Evolutionary conservation across 2,888 invertebrate genomes (phyloP).

Genomic region (Tuberolachnus salignus): DNA sequence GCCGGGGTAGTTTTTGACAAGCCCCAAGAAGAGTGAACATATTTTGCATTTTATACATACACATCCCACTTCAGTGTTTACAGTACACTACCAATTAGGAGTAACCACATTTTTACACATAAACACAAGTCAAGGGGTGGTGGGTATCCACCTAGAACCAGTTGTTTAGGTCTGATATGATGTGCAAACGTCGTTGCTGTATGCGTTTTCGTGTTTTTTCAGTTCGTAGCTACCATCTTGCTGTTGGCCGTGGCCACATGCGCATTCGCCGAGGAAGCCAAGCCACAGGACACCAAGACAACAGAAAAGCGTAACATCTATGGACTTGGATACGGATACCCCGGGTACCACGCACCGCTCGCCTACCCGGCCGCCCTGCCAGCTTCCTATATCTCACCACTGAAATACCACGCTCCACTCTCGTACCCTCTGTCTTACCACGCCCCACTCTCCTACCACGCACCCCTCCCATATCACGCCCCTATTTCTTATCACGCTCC

Average conservation of each 20-base stretch:
- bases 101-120: no score
- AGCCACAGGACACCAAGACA: conserved; percentile 23
- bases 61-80: no score
- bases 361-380: conserved; percentile 26
- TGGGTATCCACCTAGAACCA: no score
- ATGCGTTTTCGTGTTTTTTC: neutral
- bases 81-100: no score
- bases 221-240: conserved; percentile 33
- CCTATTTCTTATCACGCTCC: conserved; percentile 34
- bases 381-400: conserved; percentile 17
- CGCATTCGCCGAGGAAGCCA: conserved; percentile 35
- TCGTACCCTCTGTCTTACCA: conserved; percentile 41
- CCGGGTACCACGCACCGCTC: conserved; percentile 38
- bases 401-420: conserved; percentile 41
- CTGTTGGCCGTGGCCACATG: conserved; percentile 20
- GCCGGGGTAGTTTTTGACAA: no score
- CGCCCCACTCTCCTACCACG: conserved; percentile 22
- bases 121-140: no score
- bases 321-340: conserved; percentile 38
- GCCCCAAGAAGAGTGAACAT: no score
- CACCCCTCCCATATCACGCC: conserved; percentile 28
- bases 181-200: no score
- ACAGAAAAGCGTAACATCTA: conserved; percentile 40
- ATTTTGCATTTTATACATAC: no score
- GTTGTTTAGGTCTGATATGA: no score